Base-by-base conservation (phyloP, 2,888 invertebrate genomes). In the Sphecodes monilicornis region DNA sequence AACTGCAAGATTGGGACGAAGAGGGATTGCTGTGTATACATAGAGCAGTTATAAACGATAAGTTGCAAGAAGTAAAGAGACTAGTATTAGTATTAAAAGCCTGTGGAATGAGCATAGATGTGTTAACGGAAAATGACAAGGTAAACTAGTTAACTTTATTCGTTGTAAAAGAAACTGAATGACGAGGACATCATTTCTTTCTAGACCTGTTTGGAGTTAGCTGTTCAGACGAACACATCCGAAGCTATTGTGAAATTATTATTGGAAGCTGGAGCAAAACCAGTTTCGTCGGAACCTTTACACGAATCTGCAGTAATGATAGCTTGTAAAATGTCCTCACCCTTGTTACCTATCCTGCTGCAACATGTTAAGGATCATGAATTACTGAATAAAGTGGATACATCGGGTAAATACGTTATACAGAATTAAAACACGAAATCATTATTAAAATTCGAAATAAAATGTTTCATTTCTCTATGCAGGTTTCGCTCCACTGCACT, bases 401-500 rank as follows among this genome's bases (percentile, higher is more conserved):
- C 90, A 0, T 78, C 76, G 75, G 93, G 93, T 93, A 89, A 82
- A n/a, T 76, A 57, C 10, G 32, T 11, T 36, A 72, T 69, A 68
- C 57, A 77, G 22, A 36, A 16, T 39, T 32, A 46, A 22, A 68
- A 60, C 0, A 18, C 22, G 16, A 54, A 13, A 16, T 39, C 39
- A 64, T 29, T 0, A 32, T 71, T 77, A 16, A 32, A 16, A 64
- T 71, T 36, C 13, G 0, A 18, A 70, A 36, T 29, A 6, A 18
- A 66, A 36, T 1, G 18, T 76, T 32, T 39, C 75, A 70, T 26
- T 60, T 32, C 11, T 39, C n/a, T 57, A 76, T 72, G 0, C 66
- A 93, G 94, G 94, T 73, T 90, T 92, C 3, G 90, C 93, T 1
- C 91, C 94, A 39, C 66, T 94, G n/a, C 94, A 94, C 82, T 91